Evolutionary conservation across 2,888 invertebrate species (phyloP), one percentile per base, ranked within the genome.

Genomic region (Loripinus fragilis): DNA sequence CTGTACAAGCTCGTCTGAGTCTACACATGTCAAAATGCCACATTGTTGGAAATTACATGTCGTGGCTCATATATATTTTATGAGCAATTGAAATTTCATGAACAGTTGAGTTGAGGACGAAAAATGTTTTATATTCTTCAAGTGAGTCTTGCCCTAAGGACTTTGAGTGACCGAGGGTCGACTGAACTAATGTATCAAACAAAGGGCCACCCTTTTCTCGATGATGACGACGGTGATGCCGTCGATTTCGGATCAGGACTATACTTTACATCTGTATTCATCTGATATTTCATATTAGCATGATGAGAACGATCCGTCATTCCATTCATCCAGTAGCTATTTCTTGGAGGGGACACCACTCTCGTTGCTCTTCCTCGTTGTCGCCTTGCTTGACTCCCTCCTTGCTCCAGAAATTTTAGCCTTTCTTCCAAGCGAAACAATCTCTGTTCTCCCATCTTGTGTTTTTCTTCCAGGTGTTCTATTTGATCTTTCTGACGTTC

Each of bases 301-400:
- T 87, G 85, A 35, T 87, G 87, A 7, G 87, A 87, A 30, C 84
- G 72, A 35, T 82, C 85, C 8, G 85, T 75, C 35, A 72, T 72
- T 2, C 87, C 87, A 55, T 85, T 87, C 87, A 87, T 87, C 87
- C 87, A 87, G 8, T 83, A 85, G 42, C 76, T 81, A 25, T 73
- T 60, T 15, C 74, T 38, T 0, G 80, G 82, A 10, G 82, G 80
- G 0, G 85, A 81, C 42, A 80, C 74, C 12, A 82, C 76, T 25
- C 85, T 74, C 28, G 82, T 82, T 45, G 74, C 75, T 41, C 85
- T 48, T 41, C 85, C 41, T 30, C 80, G 52, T 8, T 78, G 68
- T 68, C 78, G 76, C 48, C 60, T 41, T 23, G 77, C 80, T 33
- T 71, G 67, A n/a, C 60, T 67, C 30, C 78, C 71, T 28, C 77